Evolutionary conservation across 1,140 invertebrate species (phyloP).

Genomic region (Streblospio benedicti): DNA sequence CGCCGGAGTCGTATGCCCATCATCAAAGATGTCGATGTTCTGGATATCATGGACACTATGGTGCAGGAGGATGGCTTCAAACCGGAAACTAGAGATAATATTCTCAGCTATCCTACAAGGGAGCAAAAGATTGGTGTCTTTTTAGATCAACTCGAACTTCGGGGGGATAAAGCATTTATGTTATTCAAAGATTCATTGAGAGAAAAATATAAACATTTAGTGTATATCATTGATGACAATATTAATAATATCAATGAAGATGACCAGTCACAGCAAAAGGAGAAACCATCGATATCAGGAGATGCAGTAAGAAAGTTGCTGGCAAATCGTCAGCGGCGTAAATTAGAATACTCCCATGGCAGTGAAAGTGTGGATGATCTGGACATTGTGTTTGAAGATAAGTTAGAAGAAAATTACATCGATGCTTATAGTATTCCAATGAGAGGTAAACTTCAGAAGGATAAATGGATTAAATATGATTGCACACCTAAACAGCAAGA

Average conservation of each 20-base stretch:
- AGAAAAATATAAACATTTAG: conserved; percentile 11
- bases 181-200: conserved; percentile 13
- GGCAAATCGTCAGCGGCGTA: not conserved
- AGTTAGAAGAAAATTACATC: conserved; percentile 7
- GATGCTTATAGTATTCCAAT: conserved; percentile 11
- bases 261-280: not conserved
- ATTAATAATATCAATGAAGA: conserved; percentile 5
- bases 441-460: conserved; percentile 1
- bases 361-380: conserved; percentile 1
- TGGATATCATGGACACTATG: conserved; percentile 1
- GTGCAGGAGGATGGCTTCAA: conserved; percentile 12
- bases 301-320: conserved; percentile 8
- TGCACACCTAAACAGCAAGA: not conserved
- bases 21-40: conserved; percentile 11
- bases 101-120: not conserved
- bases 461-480: conserved; percentile 13
- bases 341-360: not conserved
- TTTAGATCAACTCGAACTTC: conserved; percentile 8
- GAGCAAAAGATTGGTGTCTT: conserved; percentile 12
- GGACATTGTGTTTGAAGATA: not conserved
- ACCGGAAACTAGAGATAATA: not conserved
- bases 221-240: conserved; percentile 8
- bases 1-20: conserved; percentile 9
- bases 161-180: conserved; percentile 1
- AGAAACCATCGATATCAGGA: conserved; percentile 2